Conservation (phyloP, 1,140 invertebrate genomes). For the Drosophila chauvacae region DNA sequence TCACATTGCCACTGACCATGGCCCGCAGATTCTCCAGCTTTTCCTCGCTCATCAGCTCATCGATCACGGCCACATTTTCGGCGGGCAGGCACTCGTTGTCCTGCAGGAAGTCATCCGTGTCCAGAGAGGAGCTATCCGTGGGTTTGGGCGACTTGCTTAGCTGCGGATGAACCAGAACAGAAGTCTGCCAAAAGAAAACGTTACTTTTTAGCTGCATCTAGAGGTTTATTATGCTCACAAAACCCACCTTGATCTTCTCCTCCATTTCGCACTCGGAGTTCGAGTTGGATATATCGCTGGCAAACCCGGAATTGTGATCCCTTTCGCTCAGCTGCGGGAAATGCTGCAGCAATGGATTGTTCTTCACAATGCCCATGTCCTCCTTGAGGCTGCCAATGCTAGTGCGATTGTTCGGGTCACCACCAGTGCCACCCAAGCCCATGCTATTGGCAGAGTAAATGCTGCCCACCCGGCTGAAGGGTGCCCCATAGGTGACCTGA, state of each 20-base stretch:
- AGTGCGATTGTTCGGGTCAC: slow-evolving; percentile 59
- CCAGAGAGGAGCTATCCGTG: slow-evolving; percentile 34
- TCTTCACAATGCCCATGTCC: slow-evolving; percentile 88
- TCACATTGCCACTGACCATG: slow-evolving; percentile 87
- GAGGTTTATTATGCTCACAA: fast-evolving
- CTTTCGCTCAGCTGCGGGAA: slow-evolving; percentile 86
- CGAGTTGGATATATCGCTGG: slow-evolving; percentile 84
- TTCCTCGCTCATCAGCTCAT: slow-evolving; percentile 89
- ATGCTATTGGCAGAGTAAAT: slow-evolving; percentile 72
- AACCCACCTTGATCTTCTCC: slow-evolving; percentile 69
- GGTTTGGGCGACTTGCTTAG: slow-evolving; percentile 54
- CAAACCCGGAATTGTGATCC: slow-evolving; percentile 85
- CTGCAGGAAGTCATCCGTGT: slow-evolving; percentile 68
- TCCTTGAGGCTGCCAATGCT: slow-evolving; percentile 75
- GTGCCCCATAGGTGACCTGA: slow-evolving; percentile 78
- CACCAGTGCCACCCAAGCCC: slow-evolving; percentile 58
- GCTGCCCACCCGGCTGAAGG: slow-evolving; percentile 74
- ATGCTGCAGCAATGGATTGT: slow-evolving; percentile 90
- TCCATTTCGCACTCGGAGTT: slow-evolving; percentile 84
- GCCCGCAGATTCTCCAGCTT: slow-evolving; percentile 87
- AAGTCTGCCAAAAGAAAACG: slow-evolving; percentile 85
- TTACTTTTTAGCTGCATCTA: neutral
- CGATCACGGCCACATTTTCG: slow-evolving; percentile 93
- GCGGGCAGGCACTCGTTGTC: slow-evolving; percentile 89
- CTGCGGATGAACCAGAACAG: slow-evolving; percentile 89